Evolutionary conservation across 2,797 vertebrate genomes (phyloP).

Genomic region (Zonotrichia albicollis): DNA sequence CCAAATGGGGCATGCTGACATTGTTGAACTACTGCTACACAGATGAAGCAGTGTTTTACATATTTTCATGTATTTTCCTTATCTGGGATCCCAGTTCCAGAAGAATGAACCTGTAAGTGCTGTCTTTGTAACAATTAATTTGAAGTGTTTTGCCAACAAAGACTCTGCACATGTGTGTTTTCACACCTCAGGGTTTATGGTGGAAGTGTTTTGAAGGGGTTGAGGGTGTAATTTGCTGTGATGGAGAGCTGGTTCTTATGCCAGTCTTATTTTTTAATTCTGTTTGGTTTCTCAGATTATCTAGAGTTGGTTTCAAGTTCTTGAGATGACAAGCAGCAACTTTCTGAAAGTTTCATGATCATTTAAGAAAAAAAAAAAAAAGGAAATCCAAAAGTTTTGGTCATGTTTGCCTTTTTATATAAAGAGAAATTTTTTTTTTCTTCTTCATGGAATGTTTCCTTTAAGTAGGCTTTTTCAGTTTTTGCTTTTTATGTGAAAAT

Average conservation of each 20-base stretch:
- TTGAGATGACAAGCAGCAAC: neutral
- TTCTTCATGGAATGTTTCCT: neutral
- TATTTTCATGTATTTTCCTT: neutral
- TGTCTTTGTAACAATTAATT: neutral
- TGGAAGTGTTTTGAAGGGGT: neutral
- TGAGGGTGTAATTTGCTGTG: neutral
- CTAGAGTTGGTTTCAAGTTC: neutral
- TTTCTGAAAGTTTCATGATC: neutral
- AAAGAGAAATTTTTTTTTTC: neutral
- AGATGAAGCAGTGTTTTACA: neutral
- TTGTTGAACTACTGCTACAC: neutral
- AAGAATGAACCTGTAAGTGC: neutral
- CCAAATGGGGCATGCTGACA: accelerated
- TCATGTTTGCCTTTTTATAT: neutral
- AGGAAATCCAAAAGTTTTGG: neutral
- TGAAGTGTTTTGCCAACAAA: neutral
- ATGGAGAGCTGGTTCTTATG: neutral
- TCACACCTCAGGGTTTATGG: neutral
- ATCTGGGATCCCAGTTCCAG: neutral
- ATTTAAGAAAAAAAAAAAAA: neutral
- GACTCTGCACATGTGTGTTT: neutral
- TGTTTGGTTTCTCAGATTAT: neutral
- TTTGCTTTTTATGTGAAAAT: neutral
- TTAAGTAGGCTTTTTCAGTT: neutral
- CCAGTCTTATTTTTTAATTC: neutral